Evolutionary conservation across 2,888 invertebrate genomes (phyloP), one percentile per base, ranked within the genome.

Genomic region (Ernsta delagoae): DNA sequence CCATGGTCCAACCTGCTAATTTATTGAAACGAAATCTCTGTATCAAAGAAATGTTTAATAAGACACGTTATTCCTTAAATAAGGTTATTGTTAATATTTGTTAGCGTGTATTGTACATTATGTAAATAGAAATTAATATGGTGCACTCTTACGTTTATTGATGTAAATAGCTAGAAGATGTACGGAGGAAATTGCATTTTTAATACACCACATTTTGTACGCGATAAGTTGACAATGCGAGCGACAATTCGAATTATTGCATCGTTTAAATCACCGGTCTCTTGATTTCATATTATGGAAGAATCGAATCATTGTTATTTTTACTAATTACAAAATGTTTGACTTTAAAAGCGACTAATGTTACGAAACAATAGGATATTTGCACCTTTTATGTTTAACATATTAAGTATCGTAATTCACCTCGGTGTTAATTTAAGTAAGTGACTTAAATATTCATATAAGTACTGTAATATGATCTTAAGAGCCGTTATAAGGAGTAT

Each of bases 71-170:
- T 53, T 54, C 69, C 43, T 59, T 59, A 53, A 78, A 74, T 68
- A 63, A 79, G 78, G 78, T 83, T 81, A 83, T 85, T 91, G 91
- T 91, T 92, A 87, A 88, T 89, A 89, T 77, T 85, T 87, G 86
- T 88, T 90, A 91, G 89, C 72, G 48, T 77, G 85, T 85, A 79
- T 79, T 93, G 92, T 92, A 92, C 74, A 92, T 88, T 83, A 79
- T 93, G 92, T 93, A 92, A 84, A 92, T 91, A 91, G 70, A 76
- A 78, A 79, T 71, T 31, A 84, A 78, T 74, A 87, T 88, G 90
- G 90, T 90, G 92, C 92, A 91, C 92, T 81, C 83, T 81, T 86
- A 83, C 77, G 78, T 85, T 53, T 82, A 80, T 78, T 78, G 77
- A 60, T 70, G 70, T 70, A 70, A 24, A 70, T 70, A 69, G 41